Conservation (phyloP, 2,113 vertebrate species). For the Macheiramphus alcinus region DNA sequence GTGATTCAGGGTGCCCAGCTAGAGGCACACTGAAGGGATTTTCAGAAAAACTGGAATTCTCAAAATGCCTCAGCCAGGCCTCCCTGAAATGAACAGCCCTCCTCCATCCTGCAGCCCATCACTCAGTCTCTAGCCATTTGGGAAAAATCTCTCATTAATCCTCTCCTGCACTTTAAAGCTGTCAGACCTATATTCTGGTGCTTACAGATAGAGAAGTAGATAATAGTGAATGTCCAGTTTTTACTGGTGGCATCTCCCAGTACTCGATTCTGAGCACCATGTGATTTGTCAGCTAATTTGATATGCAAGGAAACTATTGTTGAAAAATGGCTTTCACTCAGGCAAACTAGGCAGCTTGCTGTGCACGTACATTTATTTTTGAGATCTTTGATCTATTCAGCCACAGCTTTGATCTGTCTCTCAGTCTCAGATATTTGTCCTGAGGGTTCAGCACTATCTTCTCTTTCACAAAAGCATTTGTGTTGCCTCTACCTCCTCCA, state of each 20-base stretch:
- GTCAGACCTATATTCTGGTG: not conserved
- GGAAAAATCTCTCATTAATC: not conserved
- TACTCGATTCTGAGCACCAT: not conserved
- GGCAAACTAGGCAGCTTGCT: not conserved
- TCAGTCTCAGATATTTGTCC: not conserved
- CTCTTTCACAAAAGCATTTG: not conserved
- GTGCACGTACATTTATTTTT: not conserved
- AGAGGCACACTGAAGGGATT: not conserved
- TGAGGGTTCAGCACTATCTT: not conserved
- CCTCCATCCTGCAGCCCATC: not conserved
- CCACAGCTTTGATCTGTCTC: constrained; percentile 31
- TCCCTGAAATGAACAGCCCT: not conserved
- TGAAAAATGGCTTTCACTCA: not conserved
- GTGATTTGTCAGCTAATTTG: not conserved
- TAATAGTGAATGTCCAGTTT: not conserved
- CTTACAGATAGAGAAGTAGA: not conserved
- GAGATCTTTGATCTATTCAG: constrained; percentile 31
- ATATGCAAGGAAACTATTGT: not conserved
- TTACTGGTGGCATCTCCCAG: not conserved
- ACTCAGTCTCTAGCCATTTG: not conserved
- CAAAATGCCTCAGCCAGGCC: not conserved
- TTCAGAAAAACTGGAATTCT: not conserved
- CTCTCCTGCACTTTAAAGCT: not conserved
- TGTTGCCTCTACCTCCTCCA: not conserved
- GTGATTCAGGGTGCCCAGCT: not conserved